Base-by-base conservation (phyloP, 2,888 invertebrate species). In the Chrysodeixis includens region DNA sequence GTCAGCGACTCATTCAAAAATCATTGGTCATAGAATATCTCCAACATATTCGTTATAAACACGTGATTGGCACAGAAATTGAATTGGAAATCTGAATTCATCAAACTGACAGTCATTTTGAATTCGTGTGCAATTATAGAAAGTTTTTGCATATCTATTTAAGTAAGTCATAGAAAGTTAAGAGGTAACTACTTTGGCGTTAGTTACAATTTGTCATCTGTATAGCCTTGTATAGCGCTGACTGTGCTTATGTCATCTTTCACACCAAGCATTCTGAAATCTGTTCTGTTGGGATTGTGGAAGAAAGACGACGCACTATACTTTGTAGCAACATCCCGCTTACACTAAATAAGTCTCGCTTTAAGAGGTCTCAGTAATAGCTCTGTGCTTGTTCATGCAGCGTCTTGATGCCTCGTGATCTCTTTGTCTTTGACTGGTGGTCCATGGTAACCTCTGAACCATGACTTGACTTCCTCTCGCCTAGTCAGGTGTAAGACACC, bases 131-230 rank as follows among this genome's bases (percentile, higher is more conserved):
- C 46, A 49, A 18, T 49, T 20, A 49, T 49, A 49, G 46, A 49
- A 49, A 49, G 46, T 49, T 18, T 49, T 20, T 49, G 46, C 46
- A 18, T 46, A 18, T 12, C 2, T 18, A n/a, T 20, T 7, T 49
- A 49, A 49, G 46, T 49, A 49, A 49, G 46, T 49, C 46, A 49
- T 10, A 49, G 46, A 49, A 49, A 49, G 46, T 49, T 26, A 4
- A 10, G 18, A 7, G n/a, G 44, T 12, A 40, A 16, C 9, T 18
- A 49, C 3, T 20, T 20, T 49, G 10, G 18, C 20, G 1, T 35
- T 44, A 10, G 20, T 10, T 49, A 10, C 9, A 20, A 49, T 20
- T 18, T 20, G 9, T 20, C 18, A 8, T 49, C 10, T 9, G n/a
- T 40, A 40, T 40, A 12, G 14, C 5, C 14, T 40, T 40, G 20